Conservation (phyloP, 2,888 invertebrate species). For the Protonemura montana region DNA sequence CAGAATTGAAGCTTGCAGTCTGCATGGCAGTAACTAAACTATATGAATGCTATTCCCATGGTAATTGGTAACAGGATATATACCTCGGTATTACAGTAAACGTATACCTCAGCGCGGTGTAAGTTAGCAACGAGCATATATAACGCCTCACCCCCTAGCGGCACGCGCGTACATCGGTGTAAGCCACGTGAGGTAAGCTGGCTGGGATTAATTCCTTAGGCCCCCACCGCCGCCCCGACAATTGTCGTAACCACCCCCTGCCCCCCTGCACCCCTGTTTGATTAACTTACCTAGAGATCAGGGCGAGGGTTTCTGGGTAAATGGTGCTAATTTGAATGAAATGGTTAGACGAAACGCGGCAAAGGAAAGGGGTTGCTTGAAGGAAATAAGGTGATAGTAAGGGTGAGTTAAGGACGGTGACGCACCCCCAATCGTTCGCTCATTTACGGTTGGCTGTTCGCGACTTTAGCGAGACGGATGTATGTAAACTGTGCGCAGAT, state of each 20-base stretch:
- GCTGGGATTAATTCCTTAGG: not conserved
- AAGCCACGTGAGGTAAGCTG: constrained; percentile 3
- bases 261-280: constrained; percentile 35
- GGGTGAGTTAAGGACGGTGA: not conserved
- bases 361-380: not conserved
- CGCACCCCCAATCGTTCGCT: not conserved
- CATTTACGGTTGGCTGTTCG: not conserved
- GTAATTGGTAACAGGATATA: constrained; percentile 24
- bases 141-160: not conserved
- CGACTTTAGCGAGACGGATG: not conserved
- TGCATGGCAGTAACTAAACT: not conserved
- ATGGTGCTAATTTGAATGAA: constrained; percentile 49
- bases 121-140: not conserved
- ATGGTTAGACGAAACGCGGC: constrained; percentile 44
- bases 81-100: not conserved
- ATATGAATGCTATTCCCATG: constrained; percentile 29
- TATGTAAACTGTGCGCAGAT: not conserved
- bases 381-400: not conserved
- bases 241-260: constrained; percentile 42
- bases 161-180: not conserved
- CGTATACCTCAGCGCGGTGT: not conserved
- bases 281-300: constrained; percentile 46
- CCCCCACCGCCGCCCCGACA: not conserved
- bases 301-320: constrained; percentile 36
- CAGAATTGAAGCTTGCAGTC: constrained; percentile 7